Conservation (phyloP, 2,888 invertebrate species). For the Cotesia congregata region DNA sequence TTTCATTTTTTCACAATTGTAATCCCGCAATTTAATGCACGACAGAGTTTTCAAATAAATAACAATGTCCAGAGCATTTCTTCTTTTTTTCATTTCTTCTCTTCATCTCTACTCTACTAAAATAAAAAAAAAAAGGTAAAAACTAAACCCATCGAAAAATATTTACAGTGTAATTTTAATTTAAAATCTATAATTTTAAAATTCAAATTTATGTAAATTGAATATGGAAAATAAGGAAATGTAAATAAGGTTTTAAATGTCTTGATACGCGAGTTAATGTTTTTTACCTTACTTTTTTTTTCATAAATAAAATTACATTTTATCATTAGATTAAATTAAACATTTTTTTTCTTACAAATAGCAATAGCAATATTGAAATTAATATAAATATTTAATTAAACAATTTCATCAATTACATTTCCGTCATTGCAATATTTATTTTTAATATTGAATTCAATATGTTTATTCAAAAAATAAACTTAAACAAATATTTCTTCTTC, state of each 20-base stretch:
- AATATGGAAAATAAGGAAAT: neutral
- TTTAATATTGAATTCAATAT: too few relatives aligned
- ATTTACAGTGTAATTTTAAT: neutral
- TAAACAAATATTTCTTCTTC: neutral
- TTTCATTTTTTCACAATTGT: too few relatives aligned
- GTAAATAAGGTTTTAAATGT: neutral
- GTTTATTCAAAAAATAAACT: too few relatives aligned
- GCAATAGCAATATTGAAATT: too few relatives aligned
- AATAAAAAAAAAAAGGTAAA: neutral
- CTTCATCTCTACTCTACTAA: neutral
- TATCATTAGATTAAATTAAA: neutral
- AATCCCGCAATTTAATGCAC: neutral
- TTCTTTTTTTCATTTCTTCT: too few relatives aligned
- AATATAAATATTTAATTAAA: too few relatives aligned
- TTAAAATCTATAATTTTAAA: neutral
- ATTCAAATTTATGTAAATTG: slow-evolving; percentile 1
- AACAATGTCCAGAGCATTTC: neutral
- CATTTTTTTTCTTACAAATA: too few relatives aligned
- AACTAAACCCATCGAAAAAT: neutral
- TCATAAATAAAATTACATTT: neutral
- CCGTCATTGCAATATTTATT: too few relatives aligned
- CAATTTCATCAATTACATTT: too few relatives aligned
- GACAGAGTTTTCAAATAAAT: neutral
- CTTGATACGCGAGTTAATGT: neutral
- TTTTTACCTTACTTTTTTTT: neutral